Evolutionary conservation across 2,888 invertebrate species (phyloP), one percentile per base, ranked within the genome.

Genomic region (Metopia argyrocephala): DNA sequence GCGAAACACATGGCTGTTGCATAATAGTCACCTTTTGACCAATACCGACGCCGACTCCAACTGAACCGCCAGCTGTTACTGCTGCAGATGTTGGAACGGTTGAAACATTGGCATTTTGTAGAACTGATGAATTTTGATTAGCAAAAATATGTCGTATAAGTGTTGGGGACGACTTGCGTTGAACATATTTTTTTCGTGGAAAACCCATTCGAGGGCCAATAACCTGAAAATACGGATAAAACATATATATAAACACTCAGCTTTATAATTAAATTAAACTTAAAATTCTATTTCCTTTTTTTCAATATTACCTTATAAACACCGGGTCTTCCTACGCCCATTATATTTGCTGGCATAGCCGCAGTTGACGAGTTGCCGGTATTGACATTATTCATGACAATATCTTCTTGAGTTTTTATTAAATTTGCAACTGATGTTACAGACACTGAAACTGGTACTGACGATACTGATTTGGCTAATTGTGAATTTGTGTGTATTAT

Each of bases 81-180:
- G 78, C n/a, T 46, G 61, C 56, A 38, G 66, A 69, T 76, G 28
- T 80, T 2, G 80, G 76, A 45, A 73, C 74, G 1, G 81, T 70
- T 54, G 84, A 61, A 48, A 84, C 71, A 21, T 83, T 83, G 18
- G 84, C 79, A n/a, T 86, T 87, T 46, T 87, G 85, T 2, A 81
- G 61, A 2, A 81, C 81, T 7, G 87, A 82, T 5, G 87, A 62
- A 5, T 74, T 74, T 46, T 81, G 81, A 62, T 81, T 81, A 12
- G 81, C 84, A 84, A 93, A 92, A 21, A 93, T 92, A 83, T 93
- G 93, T 45, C 93, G 91, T 66, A 95, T 93, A 12, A 94, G 92
- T 0, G 94, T 94, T 48, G 94, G 92, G 56, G 93, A 92, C 1
- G 92, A 92, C 71, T 92, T 92, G 45, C 92, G 90, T 83, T 93